Conservation (phyloP, 2,888 invertebrate species). For the Drosophila kambysellisi region DNA sequence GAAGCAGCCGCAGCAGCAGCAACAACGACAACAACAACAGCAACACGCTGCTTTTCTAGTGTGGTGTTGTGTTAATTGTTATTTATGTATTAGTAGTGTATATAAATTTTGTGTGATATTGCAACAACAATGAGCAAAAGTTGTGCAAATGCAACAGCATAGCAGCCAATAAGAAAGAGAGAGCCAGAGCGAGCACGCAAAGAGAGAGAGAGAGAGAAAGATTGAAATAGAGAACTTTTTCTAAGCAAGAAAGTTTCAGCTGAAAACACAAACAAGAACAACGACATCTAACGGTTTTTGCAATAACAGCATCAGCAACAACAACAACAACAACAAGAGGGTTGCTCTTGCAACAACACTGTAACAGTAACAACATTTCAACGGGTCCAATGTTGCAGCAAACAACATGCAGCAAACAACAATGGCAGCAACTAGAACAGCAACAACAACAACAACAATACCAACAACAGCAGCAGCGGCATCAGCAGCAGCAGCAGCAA, state of each 20-base stretch:
- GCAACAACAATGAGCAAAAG: slow-evolving; percentile 58
- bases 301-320: slow-evolving; percentile 36
- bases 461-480: slow-evolving; percentile 27
- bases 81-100: slow-evolving; percentile 74
- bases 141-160: slow-evolving; percentile 51
- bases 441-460: slow-evolving; percentile 53
- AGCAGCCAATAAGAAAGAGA: slow-evolving; percentile 29
- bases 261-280: slow-evolving; percentile 55
- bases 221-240: slow-evolving; percentile 28
- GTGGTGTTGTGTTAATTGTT: slow-evolving; percentile 71
- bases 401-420: slow-evolving; percentile 75
- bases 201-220: background rate
- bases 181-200: background rate
- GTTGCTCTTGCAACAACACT: slow-evolving; percentile 10
- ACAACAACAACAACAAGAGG: slow-evolving; percentile 31
- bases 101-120: slow-evolving; percentile 65
- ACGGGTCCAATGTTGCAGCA: slow-evolving; percentile 81
- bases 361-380: slow-evolving; percentile 51
- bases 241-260: slow-evolving; percentile 53
- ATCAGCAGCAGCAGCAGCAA: slow-evolving; percentile 14
- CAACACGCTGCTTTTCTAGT: slow-evolving; percentile 51
- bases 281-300: slow-evolving; percentile 73
- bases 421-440: slow-evolving; percentile 57
- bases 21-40: slow-evolving; percentile 33
- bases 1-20: slow-evolving; percentile 31